Evolutionary conservation across 23 tunicate species (phyloP), one percentile per base, ranked within the genome.

Genomic region (Trididemnum clinides): DNA sequence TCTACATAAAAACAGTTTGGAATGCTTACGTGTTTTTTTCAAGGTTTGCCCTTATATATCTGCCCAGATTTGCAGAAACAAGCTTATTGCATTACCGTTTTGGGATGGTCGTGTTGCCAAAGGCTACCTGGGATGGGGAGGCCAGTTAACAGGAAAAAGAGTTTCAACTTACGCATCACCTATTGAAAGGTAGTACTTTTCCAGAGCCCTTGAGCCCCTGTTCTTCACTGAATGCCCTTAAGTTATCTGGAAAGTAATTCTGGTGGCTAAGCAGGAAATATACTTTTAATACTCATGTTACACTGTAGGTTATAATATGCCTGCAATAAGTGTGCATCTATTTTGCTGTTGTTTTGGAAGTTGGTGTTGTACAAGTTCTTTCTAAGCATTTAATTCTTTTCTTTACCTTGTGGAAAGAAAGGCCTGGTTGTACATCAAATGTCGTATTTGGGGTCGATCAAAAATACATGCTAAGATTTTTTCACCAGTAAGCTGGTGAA

Each of bases 231-330:
- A 70, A 70, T 27, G 77, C 77, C 37, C 38, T 37, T 70, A 70
- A 70, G 77, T 70, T 70, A 4, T 70, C 77, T 31, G 77, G 37
- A 77, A 77, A 77, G 44, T 70, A 77, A 0, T 77, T 1, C 64
- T 39, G 31, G 26, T 77, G 82, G 62, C 30, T 39, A 77, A 20
- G 82, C 82, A 77, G 63, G 31, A 77, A 77, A 77, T 77, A n/a
- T 27, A 77, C 19, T 0, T 77, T n/a, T 77, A 77, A 77, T 0
- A 69, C 64, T 39, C 29, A 77, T 39, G 62, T 44, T 39, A 77
- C 64, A 44, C 30, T 29, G 64, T 39, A 77, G 31, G 62, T 50
- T 77, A 23, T 39, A 30, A 38, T 20, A 77, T n/a, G 64, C 82
- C 63, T 77, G 66, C 27, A 77, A 21, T 27, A 77, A 26, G 64